These are phyloP conservation scores for Aphodius granarius DNA, from an alignment of 2,888 invertebrate genomes.

Conservation along the genomic window DNA sequence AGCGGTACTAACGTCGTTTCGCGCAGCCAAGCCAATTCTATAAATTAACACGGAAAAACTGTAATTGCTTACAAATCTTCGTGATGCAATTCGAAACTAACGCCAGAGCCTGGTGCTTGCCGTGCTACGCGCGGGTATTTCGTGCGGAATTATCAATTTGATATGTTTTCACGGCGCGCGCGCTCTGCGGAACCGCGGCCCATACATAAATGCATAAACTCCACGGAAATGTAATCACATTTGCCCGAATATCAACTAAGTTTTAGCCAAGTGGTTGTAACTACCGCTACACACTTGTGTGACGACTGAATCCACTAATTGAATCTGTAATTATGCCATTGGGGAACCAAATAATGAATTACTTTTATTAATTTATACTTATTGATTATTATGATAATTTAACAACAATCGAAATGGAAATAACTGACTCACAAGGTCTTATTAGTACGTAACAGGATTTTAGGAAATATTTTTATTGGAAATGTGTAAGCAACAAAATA, in stretches of 20 bases:
- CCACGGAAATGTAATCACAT: neutral
- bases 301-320: neutral
- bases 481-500: no score
- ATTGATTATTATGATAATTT: no score
- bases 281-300: neutral
- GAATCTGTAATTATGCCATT: neutral
- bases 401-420: no score
- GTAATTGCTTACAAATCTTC: neutral
- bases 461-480: no score
- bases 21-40: conserved; percentile 4
- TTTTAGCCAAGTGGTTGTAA: neutral
- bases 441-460: no score
- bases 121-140: neutral
- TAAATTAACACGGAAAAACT: conserved; percentile 4
- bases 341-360: neutral
- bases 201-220: neutral
- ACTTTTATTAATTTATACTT: no score
- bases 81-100: neutral
- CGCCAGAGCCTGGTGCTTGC: neutral
- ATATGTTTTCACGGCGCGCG: neutral
- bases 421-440: no score
- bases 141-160: neutral
- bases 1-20: neutral
- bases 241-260: neutral
- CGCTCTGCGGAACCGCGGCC: neutral